A percentile compares a stretch with the other conserved stretches of the same genome.
phyloP scores from a whole-genome alignment of 2,113 vertebrate species.

The Planiliza haematocheilus region DNA sequence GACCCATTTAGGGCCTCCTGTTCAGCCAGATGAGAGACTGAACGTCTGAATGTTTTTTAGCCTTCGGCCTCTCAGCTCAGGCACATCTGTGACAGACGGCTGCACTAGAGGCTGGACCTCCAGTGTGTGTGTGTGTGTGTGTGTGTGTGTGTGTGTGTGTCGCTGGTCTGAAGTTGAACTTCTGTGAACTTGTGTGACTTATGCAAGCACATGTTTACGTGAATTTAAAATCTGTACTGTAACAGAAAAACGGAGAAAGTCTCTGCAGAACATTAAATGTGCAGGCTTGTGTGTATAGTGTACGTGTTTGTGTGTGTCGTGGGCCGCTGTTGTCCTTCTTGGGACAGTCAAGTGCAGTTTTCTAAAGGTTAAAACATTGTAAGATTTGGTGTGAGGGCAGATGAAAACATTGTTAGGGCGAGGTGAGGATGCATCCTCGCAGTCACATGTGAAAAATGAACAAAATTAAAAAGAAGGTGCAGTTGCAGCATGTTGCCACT shows the following conservation, averaged over 20 bases:
- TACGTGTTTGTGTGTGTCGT: no score
- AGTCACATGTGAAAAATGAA: background rate
- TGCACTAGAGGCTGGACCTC: constrained; percentile 37
- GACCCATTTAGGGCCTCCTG: constrained; percentile 70
- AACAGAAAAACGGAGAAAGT: no score
- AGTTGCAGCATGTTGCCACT: constrained; percentile 18
- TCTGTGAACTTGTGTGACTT: constrained; percentile 2
- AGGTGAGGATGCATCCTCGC: background rate
- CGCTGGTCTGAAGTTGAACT: constrained; percentile 17
- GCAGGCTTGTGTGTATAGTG: no score
- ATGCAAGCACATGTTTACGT: background rate
- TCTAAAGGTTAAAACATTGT: no score
- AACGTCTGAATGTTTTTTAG: constrained; percentile 57
- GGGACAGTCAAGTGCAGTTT: no score
- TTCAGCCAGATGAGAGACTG: constrained; percentile 62
- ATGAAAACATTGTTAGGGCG: no score
- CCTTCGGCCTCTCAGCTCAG: constrained; percentile 40
- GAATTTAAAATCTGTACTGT: background rate
- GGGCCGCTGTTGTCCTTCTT: no score
- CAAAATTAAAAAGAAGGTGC: background rate
- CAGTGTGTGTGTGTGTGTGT: background rate
- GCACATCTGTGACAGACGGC: constrained; percentile 67
- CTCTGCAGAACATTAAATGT: no score
- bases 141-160: no score
- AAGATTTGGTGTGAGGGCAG: no score